Evolutionary conservation across 2,113 vertebrate species (phyloP), one percentile per base, ranked within the genome.

Genomic region (Epinephelus cyanopodus): DNA sequence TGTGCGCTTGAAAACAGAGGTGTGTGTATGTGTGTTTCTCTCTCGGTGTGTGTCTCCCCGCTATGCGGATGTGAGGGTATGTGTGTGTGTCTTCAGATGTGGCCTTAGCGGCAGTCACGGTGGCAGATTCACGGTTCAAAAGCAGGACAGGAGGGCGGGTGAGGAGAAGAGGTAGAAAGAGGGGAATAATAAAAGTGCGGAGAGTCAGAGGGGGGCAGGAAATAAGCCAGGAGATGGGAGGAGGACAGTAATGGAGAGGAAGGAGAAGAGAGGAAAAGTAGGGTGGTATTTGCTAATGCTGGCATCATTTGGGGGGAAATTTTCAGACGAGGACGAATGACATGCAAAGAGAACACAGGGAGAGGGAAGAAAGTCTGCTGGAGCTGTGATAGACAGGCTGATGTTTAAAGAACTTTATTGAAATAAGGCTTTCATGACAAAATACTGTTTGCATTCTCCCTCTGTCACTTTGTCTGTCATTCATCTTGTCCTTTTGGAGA

Each of bases 391-490:
- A 82, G 91, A 88, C 83, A 65, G 78, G 84, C 84, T 1, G 13
- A 47, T 77, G 78, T 86, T 92, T 90, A 91, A 94, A 92, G 84
- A 91, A 82, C 70, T 74, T 82, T 73, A 89, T 60, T 87, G 85
- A 87, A 86, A 92, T 77, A 29, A 81, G 78, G 52, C 90, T 92
- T 92, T 93, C 66, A 89, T 90, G 89, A 92, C 85, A 83, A 94
- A 94, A 94, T 70, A 62, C 74, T 82, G 69, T 76, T 85, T 90
- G 82, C 82, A 47, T 77, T 71, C 63, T 77, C 68, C 76, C 57
- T 78, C 65, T 37, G 75, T 66, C 61, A 2, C 68, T 69, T 45
- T 29, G 63, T 62, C 63, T 69, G 64, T 57, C 74, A 82, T 63
- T 86, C 89, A 77, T 72, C 72, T 56, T 48, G 0, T 85, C 83